Percentiles rank a stretch among this genome's conserved stretches.
Evolutionary conservation across 1,140 invertebrate genomes (phyloP).

Genomic region (Telenomus remus): DNA sequence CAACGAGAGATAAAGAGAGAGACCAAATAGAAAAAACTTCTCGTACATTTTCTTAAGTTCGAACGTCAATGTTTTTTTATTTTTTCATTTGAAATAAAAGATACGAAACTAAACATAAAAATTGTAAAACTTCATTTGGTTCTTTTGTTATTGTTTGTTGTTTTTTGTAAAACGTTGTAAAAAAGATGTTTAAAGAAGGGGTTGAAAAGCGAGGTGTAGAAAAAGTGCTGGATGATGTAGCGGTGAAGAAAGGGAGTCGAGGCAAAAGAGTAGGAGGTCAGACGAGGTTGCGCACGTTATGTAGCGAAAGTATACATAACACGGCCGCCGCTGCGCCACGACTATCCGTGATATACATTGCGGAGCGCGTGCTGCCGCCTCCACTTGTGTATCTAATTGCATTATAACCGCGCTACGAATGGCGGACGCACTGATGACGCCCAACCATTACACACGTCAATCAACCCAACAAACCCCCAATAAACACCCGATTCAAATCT

Average conservation of each 20-base stretch:
- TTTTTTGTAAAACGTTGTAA: too few relatives aligned
- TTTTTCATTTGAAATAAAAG: too few relatives aligned
- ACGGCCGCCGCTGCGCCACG: conserved; percentile 50
- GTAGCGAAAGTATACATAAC: conserved; percentile 65
- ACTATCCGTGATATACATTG: conserved; percentile 61
- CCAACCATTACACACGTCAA: conserved; percentile 58
- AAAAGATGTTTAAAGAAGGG: too few relatives aligned
- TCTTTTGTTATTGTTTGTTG: too few relatives aligned
- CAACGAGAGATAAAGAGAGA: conserved; percentile 6
- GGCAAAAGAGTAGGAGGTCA: conserved; percentile 57
- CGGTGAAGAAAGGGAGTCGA: conserved; percentile 30
- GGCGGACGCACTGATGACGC: conserved; percentile 61
- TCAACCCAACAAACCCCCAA: conserved; percentile 27
- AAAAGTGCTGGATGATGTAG: conserved; percentile 6
- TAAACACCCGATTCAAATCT: not conserved
- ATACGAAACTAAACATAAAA: too few relatives aligned
- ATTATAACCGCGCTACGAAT: conserved; percentile 60
- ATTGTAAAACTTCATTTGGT: too few relatives aligned
- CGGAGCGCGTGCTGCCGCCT: conserved; percentile 63
- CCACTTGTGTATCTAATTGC: conserved; percentile 63
- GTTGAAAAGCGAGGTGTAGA: too few relatives aligned
- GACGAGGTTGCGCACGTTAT: conserved; percentile 60
- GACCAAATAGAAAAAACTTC: conserved; percentile 23
- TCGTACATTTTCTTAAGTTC: not conserved
- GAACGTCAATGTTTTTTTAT: too few relatives aligned